Evolutionary conservation across 1,140 invertebrate genomes (phyloP).

Genomic region (Scylla paramamosain): DNA sequence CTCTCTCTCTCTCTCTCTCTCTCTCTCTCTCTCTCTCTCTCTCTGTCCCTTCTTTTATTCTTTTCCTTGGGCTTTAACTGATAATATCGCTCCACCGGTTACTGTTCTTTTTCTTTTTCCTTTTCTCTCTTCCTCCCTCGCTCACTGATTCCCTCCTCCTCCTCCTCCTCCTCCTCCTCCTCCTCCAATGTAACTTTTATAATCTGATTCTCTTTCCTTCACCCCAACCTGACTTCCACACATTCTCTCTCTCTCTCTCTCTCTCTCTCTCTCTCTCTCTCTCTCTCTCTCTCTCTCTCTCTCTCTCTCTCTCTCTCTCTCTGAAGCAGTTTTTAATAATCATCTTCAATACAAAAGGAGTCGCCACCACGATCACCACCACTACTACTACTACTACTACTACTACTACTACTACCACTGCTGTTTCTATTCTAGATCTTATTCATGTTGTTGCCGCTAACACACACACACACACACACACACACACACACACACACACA

Average conservation of each 20-base stretch:
- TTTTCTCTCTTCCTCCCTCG: not conserved
- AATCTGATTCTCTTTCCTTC: slow-evolving; percentile 23
- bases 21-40: not conserved
- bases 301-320: too few species aligned
- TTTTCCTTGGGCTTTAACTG: not conserved
- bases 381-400: too few species aligned
- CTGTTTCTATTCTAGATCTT: too few species aligned
- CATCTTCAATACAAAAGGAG: too few species aligned
- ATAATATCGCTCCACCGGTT: not conserved
- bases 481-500: too few species aligned
- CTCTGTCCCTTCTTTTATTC: not conserved
- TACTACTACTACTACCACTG: too few species aligned
- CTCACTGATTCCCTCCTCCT: not conserved
- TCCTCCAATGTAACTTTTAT: not conserved
- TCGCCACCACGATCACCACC: too few species aligned
- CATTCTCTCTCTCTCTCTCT: not conserved
- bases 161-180: not conserved
- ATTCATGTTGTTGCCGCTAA: too few species aligned
- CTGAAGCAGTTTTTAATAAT: too few species aligned
- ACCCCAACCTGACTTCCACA: not conserved
- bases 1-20: not conserved
- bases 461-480: too few species aligned
- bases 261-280: too few species aligned
- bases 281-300: too few species aligned
- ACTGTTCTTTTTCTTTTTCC: not conserved